These are phyloP conservation scores for Magallana angulata DNA, from an alignment of 1,140 invertebrate genomes.

Conservation along the genomic window DNA sequence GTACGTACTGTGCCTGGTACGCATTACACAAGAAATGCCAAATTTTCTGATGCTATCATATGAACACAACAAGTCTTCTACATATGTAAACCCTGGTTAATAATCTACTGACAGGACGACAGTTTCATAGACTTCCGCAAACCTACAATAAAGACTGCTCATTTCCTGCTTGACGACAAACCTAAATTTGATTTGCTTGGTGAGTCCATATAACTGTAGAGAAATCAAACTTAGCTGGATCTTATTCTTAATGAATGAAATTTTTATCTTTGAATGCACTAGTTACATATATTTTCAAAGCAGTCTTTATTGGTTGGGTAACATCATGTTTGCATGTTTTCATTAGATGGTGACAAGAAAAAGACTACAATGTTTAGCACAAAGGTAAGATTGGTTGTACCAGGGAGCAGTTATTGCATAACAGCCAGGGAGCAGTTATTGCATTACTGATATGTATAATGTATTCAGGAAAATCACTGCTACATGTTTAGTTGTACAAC, in stretches of 20 bases:
- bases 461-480: background rate
- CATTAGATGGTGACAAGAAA: constrained; percentile 43
- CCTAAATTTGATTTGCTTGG: constrained; percentile 22
- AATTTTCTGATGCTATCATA: background rate
- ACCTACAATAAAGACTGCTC: constrained; percentile 37
- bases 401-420: background rate
- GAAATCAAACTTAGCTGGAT: background rate
- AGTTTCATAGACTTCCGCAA: constrained; percentile 39
- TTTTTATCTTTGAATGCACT: no score
- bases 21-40: no score
- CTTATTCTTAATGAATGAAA: background rate
- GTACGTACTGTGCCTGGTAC: no score
- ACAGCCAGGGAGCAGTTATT: background rate
- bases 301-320: constrained; percentile 19
- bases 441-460: background rate
- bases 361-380: constrained; percentile 25
- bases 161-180: constrained; percentile 28
- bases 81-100: constrained; percentile 3
- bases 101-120: constrained; percentile 27
- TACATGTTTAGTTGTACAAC: background rate
- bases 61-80: background rate
- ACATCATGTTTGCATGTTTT: constrained; percentile 48
- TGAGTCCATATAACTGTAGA: constrained; percentile 17
- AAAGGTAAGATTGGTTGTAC: background rate
- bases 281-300: background rate